Conservation (phyloP, 2,797 vertebrate species). For the Poeciliopsis turneri region DNA sequence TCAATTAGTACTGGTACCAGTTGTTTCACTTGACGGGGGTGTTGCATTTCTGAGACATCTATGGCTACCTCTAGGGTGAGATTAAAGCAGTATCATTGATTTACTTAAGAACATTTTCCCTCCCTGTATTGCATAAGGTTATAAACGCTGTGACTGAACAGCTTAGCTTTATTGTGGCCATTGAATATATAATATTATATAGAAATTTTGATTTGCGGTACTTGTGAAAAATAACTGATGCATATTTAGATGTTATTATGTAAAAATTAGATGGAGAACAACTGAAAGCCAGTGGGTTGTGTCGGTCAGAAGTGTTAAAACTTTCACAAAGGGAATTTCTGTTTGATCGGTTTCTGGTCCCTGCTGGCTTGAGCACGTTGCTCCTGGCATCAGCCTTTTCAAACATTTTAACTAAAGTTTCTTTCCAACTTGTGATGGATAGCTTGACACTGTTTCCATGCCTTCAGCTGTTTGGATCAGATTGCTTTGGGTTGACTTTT, state of each 20-base stretch:
- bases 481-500: constrained; percentile 40
- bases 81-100: constrained; percentile 62
- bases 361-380: constrained; percentile 35
- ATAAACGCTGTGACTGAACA: constrained; percentile 19
- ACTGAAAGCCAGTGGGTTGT: not conserved
- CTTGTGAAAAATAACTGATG: not conserved
- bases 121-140: constrained; percentile 35
- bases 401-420: constrained; percentile 34
- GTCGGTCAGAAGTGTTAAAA: constrained; percentile 20
- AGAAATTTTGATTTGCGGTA: not conserved
- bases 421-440: constrained; percentile 24
- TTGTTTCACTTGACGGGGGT: constrained; percentile 81
- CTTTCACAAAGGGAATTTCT: constrained; percentile 1
- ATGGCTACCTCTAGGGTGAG: constrained; percentile 75
- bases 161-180: not conserved
- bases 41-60: constrained; percentile 76
- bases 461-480: constrained; percentile 49
- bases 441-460: constrained; percentile 46
- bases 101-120: constrained; percentile 35
- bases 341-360: constrained; percentile 14
- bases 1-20: constrained; percentile 89
- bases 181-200: constrained; percentile 3
- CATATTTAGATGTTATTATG: not conserved
- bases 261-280: constrained; percentile 7
- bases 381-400: constrained; percentile 41